Percentiles rank a stretch among this genome's conserved stretches.
Evolutionary conservation across 2,797 vertebrate species (phyloP).

Genomic region (Aselliscus stoliczkanus): DNA sequence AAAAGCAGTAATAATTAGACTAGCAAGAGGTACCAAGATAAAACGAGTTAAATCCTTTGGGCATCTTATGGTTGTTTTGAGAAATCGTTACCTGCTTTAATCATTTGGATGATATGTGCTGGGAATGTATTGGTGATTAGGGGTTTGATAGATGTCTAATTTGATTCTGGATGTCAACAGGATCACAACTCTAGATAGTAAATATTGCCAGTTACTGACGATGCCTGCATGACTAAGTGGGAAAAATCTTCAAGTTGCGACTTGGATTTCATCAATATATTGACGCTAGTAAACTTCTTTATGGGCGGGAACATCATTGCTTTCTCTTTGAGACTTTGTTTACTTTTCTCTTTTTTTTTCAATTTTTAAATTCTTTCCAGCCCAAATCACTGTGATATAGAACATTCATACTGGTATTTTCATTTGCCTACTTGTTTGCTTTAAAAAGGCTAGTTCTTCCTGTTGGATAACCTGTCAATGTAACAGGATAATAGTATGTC

Average conservation of each 20-base stretch:
- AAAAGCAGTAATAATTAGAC: constrained; percentile 79
- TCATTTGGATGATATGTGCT: constrained; percentile 72
- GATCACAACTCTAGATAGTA: constrained; percentile 63
- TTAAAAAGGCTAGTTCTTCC: not conserved
- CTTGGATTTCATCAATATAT: constrained; percentile 62
- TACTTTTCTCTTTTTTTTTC: constrained; percentile 37
- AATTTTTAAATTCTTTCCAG: not conserved
- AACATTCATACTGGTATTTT: not conserved
- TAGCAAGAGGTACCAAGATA: constrained; percentile 70
- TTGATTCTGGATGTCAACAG: constrained; percentile 72
- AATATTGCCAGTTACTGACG: constrained; percentile 69
- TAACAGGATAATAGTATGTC: not conserved
- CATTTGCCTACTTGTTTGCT: not conserved
- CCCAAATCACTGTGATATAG: not conserved
- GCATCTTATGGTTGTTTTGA: constrained; percentile 76
- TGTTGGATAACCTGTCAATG: not conserved
- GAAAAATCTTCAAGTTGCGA: constrained; percentile 55
- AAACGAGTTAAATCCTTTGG: constrained; percentile 75
- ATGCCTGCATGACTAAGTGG: constrained; percentile 1
- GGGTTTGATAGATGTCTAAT: constrained; percentile 72
- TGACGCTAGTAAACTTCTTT: constrained; percentile 61
- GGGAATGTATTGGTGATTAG: constrained; percentile 65
- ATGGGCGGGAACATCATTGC: constrained; percentile 13
- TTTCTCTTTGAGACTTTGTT: not conserved
- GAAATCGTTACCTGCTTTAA: constrained; percentile 75